Base-by-base conservation (phyloP, 2,888 invertebrate genomes). In the Phengaris alcon region DNA sequence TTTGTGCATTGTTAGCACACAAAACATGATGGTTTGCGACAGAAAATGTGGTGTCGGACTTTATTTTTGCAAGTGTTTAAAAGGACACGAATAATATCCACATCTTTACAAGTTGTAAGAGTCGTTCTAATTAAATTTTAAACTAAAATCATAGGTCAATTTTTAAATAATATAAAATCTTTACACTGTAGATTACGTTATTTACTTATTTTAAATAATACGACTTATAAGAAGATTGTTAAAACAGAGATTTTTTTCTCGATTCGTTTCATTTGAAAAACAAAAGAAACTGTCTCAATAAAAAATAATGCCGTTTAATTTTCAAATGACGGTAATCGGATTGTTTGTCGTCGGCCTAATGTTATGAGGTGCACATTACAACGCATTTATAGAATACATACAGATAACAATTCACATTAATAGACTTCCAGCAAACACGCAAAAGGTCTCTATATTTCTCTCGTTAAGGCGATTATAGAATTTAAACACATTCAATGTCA, bases 401-500 rank as follows among this genome's bases (percentile, higher is more conserved):
- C 85, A 85, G 85, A 85, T 70, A 70, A 70, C 75, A 55, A 69
- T 75, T 70, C 22, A 75, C 57, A 75, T 75, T 69, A 57, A 70
- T 75, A 75, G 57, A 85, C 84, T 84, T 84, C 88, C 87, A 89
- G 88, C 90, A 87, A 87, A 85, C 86, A 86, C 89, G 82, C 88
- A 88, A 87, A 87, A 90, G 87, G 87, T 90, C 87, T 89, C 90
- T 90, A 91, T 90, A 90, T 92, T 93, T 93, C 93, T 93, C 93
- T 91, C 90, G 84, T 83, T 93, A 93, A 93, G 93, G 93, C 93
- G 91, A 91, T 92, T 88, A 90, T 90, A 91, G 89, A 90, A 87
- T 86, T 87, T 89, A 88, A 88, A 91, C 84, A 90, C 91, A 90
- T 89, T 87, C 85, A 88, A 91, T 90, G 91, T 91, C 93, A 91